Percentiles rank a stretch among this genome's conserved stretches.
Conservation (phyloP, 2,113 vertebrate genomes). For the Sarotherodon lohbergeri region DNA sequence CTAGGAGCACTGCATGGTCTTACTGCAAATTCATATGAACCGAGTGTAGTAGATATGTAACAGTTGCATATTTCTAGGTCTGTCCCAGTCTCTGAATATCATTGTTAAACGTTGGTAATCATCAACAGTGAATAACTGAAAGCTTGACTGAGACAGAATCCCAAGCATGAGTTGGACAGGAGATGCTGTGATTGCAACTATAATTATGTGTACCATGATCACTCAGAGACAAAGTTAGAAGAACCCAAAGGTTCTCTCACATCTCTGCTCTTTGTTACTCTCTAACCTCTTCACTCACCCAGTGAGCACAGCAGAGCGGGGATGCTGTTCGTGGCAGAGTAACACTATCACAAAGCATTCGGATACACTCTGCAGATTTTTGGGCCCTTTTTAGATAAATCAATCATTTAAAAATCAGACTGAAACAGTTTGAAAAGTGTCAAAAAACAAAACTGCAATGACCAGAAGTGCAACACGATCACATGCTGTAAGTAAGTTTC, state of each 20-base stretch:
- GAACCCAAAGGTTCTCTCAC: not conserved
- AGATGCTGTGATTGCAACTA: not conserved
- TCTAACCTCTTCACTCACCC: not conserved
- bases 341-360: not conserved
- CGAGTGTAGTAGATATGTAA: not conserved
- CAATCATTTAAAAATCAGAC: too few species aligned
- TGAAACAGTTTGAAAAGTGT: too few species aligned
- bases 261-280: not conserved
- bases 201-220: not conserved
- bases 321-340: not conserved
- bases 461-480: fast-evolving
- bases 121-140: not conserved
- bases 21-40: not conserved
- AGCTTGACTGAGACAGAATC: not conserved
- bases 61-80: not conserved
- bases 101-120: not conserved
- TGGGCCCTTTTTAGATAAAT: not conserved
- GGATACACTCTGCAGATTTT: not conserved
- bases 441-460: not conserved
- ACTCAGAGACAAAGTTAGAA: not conserved
- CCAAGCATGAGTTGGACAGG: not conserved
- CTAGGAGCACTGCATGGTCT: not conserved
- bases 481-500: not conserved
- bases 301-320: not conserved
- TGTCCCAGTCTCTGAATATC: not conserved